Conservation (phyloP, 2,113 vertebrate genomes). For the Pseudopipra pipra region DNA sequence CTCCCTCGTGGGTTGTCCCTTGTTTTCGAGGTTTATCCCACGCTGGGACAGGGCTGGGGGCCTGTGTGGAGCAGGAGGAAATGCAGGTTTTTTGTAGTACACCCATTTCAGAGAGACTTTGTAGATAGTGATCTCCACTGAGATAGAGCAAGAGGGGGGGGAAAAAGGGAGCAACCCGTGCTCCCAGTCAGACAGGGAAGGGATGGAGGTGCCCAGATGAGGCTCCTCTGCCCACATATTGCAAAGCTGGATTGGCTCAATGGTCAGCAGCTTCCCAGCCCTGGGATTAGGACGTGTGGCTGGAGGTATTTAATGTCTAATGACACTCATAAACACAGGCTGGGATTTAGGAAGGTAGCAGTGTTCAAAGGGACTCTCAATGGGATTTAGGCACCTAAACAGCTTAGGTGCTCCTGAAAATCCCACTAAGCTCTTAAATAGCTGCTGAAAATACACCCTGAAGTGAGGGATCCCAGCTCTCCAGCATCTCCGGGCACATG, state of each 20-base stretch:
- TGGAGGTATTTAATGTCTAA: background rate
- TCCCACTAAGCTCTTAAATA: background rate
- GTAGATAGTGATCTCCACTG: background rate
- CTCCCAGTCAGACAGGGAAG: background rate
- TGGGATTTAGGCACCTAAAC: slow-evolving; percentile 3
- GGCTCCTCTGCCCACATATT: rapidly evolving
- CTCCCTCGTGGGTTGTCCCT: background rate
- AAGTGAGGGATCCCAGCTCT: background rate
- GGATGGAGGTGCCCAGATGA: background rate
- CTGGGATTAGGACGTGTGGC: rapidly evolving
- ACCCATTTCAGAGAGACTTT: background rate
- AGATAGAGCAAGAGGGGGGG: background rate
- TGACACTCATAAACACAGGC: background rate
- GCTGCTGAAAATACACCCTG: background rate
- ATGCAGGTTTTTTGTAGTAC: background rate
- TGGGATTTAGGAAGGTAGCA: background rate
- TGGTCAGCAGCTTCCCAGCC: background rate
- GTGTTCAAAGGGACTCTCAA: background rate
- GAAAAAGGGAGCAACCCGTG: background rate
- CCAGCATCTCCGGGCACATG: rapidly evolving
- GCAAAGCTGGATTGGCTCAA: background rate
- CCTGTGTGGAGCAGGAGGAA: background rate
- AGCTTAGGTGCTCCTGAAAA: background rate
- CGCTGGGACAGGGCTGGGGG: background rate
- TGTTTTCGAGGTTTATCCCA: background rate